Conservation (phyloP, 2,888 invertebrate species). For the Boloria euphrosyne region DNA sequence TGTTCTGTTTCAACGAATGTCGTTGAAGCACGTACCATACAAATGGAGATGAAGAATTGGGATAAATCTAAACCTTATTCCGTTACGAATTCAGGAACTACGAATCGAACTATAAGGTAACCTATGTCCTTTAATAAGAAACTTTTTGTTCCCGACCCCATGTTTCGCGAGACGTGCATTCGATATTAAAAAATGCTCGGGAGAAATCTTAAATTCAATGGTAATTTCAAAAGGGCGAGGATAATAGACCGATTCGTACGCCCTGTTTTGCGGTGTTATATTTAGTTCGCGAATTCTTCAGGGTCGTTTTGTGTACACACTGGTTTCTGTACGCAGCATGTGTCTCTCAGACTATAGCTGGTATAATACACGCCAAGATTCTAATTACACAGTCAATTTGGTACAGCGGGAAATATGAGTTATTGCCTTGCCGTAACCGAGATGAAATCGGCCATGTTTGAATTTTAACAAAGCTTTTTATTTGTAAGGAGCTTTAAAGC, state of each 20-base stretch:
- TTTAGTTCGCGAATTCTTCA: conserved; percentile 76
- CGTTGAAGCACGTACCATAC: conserved; percentile 60
- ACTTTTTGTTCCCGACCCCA: conserved; percentile 60
- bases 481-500: conserved; percentile 52
- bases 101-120: conserved; percentile 47
- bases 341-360: conserved; percentile 61
- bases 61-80: conserved; percentile 69
- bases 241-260: conserved; percentile 65
- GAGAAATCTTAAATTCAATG: conserved; percentile 79
- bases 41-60: conserved; percentile 49
- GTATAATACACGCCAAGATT: conserved; percentile 66
- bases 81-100: conserved; percentile 52
- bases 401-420: conserved; percentile 74
- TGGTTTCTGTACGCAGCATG: conserved; percentile 76
- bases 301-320: conserved; percentile 72
- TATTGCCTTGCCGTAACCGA: conserved; percentile 72
- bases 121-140: conserved; percentile 47
- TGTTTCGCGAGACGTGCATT: conserved; percentile 66
- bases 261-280: conserved; percentile 80
- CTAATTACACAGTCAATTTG: conserved; percentile 81
- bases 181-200: conserved; percentile 74
- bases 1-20: conserved; percentile 61
- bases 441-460: conserved; percentile 72
- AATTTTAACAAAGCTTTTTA: conserved; percentile 57
- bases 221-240: conserved; percentile 77